These are phyloP conservation scores for Hipposideros armiger DNA, from an alignment of 2,113 vertebrate genomes.

Conservation along the genomic window DNA sequence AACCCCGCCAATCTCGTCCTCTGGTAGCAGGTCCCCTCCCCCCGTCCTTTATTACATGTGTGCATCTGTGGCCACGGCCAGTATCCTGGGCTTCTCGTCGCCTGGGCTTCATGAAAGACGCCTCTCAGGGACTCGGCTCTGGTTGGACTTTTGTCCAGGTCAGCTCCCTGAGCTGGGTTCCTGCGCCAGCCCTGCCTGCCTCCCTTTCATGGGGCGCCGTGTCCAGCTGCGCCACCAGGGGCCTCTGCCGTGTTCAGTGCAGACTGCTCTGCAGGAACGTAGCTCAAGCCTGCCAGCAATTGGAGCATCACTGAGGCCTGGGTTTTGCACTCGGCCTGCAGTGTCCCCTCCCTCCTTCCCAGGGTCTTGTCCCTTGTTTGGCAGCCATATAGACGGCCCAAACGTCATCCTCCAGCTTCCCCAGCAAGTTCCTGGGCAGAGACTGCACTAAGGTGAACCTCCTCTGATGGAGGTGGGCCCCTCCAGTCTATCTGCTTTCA, in stretches of 20 bases:
- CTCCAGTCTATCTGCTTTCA: rapidly evolving
- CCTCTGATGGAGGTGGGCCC: rapidly evolving
- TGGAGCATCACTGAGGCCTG: rapidly evolving
- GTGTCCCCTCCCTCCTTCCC: neutral
- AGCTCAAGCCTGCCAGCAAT: neutral
- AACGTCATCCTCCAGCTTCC: neutral
- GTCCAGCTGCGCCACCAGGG: rapidly evolving
- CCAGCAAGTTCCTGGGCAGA: neutral
- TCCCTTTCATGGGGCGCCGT: rapidly evolving
- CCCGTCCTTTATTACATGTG: rapidly evolving
- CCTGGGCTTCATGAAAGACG: neutral
- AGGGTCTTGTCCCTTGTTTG: rapidly evolving
- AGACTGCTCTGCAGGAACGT: neutral
- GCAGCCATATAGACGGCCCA: rapidly evolving
- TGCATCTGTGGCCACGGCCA: neutral
- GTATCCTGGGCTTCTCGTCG: rapidly evolving
- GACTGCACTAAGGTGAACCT: rapidly evolving
- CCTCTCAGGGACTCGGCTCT: neutral
- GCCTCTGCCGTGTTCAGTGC: no score
- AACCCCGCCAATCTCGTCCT: rapidly evolving
- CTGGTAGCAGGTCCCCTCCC: neutral
- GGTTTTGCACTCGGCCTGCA: rapidly evolving
- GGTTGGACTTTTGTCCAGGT: neutral
- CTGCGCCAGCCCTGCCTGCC: no score
- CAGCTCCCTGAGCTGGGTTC: rapidly evolving